phyloP scores from a whole-genome alignment of 2,888 invertebrate genomes.

The Clanis bilineata region DNA sequence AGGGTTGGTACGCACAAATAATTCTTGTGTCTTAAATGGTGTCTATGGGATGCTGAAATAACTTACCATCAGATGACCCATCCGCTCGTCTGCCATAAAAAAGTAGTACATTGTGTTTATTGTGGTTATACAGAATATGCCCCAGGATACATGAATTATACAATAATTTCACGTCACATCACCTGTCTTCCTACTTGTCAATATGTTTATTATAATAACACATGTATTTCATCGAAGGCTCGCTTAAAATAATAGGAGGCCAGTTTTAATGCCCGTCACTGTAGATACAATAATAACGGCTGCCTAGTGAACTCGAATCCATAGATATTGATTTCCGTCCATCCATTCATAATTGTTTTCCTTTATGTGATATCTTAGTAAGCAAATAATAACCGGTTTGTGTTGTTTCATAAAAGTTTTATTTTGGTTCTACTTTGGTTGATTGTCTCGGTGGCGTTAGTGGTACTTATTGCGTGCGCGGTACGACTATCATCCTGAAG shows the following conservation, averaged over 20 bases:
- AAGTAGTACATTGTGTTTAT: no score
- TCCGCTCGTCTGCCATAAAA: no score
- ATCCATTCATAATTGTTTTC: conserved; percentile 21
- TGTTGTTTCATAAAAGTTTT: not conserved
- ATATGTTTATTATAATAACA: not conserved
- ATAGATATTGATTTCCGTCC: conserved; percentile 25
- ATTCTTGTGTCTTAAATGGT: no score
- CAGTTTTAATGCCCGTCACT: conserved; percentile 20
- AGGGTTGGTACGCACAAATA: no score
- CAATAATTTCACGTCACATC: not conserved
- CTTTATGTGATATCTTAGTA: conserved; percentile 16
- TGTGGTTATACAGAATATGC: no score
- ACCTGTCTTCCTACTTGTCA: not conserved
- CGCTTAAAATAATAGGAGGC: conserved; percentile 20
- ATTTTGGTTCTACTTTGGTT: not conserved
- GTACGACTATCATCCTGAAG: no score
- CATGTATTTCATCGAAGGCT: not conserved
- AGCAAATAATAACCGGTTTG: not conserved
- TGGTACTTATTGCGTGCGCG: no score
- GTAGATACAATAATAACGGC: conserved; percentile 28
- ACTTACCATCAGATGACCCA: no score
- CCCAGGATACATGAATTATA: not conserved
- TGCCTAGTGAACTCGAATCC: conserved; percentile 17
- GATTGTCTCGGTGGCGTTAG: no score
- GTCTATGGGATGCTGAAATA: no score